Conservation (phyloP, 2,113 vertebrate genomes). For the Halichoerus grypus region DNA sequence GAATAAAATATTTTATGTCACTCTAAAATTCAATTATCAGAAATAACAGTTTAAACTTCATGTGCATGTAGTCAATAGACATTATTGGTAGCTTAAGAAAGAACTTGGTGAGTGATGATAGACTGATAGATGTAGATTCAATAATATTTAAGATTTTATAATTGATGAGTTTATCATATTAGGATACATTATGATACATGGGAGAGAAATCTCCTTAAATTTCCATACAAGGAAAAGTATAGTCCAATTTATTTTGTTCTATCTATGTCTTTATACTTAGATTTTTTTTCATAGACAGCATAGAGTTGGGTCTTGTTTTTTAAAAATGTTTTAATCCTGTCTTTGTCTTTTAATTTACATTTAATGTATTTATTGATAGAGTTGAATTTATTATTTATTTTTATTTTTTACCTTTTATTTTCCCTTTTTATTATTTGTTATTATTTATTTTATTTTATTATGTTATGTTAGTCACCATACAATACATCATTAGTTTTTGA, state of each 20-base stretch:
- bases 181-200: background rate
- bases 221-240: background rate
- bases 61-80: background rate
- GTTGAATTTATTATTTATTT: background rate
- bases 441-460: too few relatives aligned
- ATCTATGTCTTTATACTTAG: conserved; percentile 18
- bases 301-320: background rate
- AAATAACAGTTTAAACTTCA: background rate
- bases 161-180: background rate
- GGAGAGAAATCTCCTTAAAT: conserved; percentile 12
- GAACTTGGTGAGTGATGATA: background rate
- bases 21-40: background rate
- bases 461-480: too few relatives aligned
- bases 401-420: too few relatives aligned
- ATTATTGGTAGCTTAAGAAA: conserved; percentile 34
- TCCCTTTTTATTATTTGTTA: too few relatives aligned
- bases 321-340: background rate
- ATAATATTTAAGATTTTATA: conserved; percentile 2
- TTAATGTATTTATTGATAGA: background rate
- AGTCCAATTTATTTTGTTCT: background rate
- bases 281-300: background rate
- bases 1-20: background rate
- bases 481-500: too few relatives aligned
- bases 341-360: background rate
- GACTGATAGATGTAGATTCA: background rate